A percentile compares a stretch with the other conserved stretches of the same genome.
phyloP scores from a whole-genome alignment of 2,888 invertebrate genomes.

The Platynereis dumerilii region DNA sequence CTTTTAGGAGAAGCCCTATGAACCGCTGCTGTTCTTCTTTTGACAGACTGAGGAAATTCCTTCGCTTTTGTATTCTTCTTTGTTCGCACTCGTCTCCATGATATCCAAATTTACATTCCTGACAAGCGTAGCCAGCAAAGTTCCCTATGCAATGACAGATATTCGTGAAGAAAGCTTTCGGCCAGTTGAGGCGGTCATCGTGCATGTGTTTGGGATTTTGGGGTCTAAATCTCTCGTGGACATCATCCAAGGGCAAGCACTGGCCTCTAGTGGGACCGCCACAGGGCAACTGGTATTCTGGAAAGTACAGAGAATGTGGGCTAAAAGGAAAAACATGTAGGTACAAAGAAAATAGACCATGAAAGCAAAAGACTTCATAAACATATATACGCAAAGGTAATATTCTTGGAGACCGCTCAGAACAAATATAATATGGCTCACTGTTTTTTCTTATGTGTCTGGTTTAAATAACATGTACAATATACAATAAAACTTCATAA shows the following conservation, averaged over 20 bases:
- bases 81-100: slow-evolving; percentile 18
- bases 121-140: slow-evolving; percentile 25
- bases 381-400: too few relatives aligned
- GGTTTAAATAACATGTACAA: too few relatives aligned
- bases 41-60: slow-evolving; percentile 12
- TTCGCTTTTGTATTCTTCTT: slow-evolving; percentile 12
- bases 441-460: too few relatives aligned
- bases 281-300: slow-evolving; percentile 10
- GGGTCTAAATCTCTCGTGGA: slow-evolving; percentile 17
- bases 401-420: too few relatives aligned
- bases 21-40: slow-evolving; percentile 19
- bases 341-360: too few relatives aligned
- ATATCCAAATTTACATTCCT: slow-evolving; percentile 24
- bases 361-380: too few relatives aligned
- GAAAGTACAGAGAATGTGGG: too few relatives aligned
- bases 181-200: slow-evolving; percentile 32
- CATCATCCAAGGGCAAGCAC: slow-evolving; percentile 14
- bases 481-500: too few relatives aligned
- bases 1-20: slow-evolving; percentile 6
- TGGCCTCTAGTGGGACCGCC: slow-evolving; percentile 21
- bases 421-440: too few relatives aligned
- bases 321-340: too few relatives aligned
- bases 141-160: slow-evolving; percentile 21
- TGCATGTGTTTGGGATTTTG: slow-evolving; percentile 5
- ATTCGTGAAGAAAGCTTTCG: slow-evolving; percentile 22